Evolutionary conservation across 2,888 invertebrate genomes (phyloP), one percentile per base, ranked within the genome.

Genomic region (Hoplodrina blanda): DNA sequence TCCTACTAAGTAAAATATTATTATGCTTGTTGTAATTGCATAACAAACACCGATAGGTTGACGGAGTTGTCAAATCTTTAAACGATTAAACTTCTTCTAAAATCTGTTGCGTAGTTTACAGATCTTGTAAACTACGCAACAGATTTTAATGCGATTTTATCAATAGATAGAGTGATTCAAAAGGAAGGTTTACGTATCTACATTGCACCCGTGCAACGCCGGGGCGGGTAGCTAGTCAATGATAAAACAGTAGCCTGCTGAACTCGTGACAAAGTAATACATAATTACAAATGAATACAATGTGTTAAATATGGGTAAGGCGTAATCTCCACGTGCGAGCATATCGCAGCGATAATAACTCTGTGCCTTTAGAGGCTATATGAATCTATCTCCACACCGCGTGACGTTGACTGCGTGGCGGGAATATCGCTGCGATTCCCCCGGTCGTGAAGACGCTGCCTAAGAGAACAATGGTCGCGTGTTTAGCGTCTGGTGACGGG

Each of bases 401-500:
- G 6, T 17, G 17, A 15, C 10, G 46, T 46, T 41, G 41, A 13
- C 13, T 41, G 41, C 13, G 11, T 46, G 46, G 46, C 5, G 46
- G 46, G 17, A 17, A 0, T 17, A 46, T 17, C 46, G 46, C 46
- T 46, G 5, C 17, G 17, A 46, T 46, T 15, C 6, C 17, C 46
- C 4, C 17, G 17, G 4, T 4, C 17, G 46, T 17, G 46, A 0
- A 17, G 46, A 46, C 6, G 17, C 5, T 5, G 17, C 46, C 46
- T 46, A 46, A 50, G 64, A 49, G 50, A 52, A 60, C 37, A 65
- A 67, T 50, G 62, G 50, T 62, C 66, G 69, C 49, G 57, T 10
- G 30, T 17, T 88, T 90, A 94, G 65, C 96, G 97, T 68, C 96
- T 94, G 70, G 96, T 96, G 61, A 97, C 97, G 67, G 94, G 94